Base-by-base conservation (phyloP, 2,888 invertebrate genomes). In the Alloscopus bannaensis region DNA sequence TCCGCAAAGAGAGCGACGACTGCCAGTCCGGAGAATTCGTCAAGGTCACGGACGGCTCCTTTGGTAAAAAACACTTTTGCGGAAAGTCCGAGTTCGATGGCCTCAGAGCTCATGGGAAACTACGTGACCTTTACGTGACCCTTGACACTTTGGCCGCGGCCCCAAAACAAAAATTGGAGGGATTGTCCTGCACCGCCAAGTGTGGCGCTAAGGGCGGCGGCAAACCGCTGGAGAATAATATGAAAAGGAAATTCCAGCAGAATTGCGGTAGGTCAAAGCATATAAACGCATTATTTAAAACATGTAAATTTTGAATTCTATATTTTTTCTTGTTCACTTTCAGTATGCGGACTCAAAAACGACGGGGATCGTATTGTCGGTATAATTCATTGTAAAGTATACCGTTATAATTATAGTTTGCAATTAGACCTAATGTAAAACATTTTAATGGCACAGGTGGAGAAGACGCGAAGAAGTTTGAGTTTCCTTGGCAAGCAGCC, bases 401-500 rank as follows among this genome's bases (percentile, higher is more conserved):
- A 36, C 36, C 13, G 36, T 36, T 13, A n/a, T n/a, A n/a, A n/a
- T n/a, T n/a, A n/a, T n/a, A n/a, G n/a, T n/a, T n/a, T n/a, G n/a
- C n/a, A n/a, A n/a, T n/a, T n/a, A n/a, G n/a, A n/a, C n/a, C n/a
- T n/a, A n/a, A n/a, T n/a, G n/a, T n/a, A n/a, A n/a, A n/a, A n/a
- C n/a, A n/a, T 52, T n/a, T n/a, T n/a, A n/a, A n/a, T n/a, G n/a
- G n/a, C n/a, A n/a, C n/a, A 52, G 73, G 78, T 20, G 85, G 84
- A 8, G 82, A 80, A 66, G 80, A 83, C 62, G 82, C 84, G 3
- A 72, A 69, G 40, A 57, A 71, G 64, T 76, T 69, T 28, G 85
- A 85, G 72, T 85, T 84, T 52, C 85, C 85, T 1, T 85, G 85
- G 85, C 77, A 73, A 45, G 81, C 75, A 0, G 85, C 84, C 0